Evolutionary conservation across 2,888 invertebrate genomes (phyloP).

Genomic region (Eilema sororculum): DNA sequence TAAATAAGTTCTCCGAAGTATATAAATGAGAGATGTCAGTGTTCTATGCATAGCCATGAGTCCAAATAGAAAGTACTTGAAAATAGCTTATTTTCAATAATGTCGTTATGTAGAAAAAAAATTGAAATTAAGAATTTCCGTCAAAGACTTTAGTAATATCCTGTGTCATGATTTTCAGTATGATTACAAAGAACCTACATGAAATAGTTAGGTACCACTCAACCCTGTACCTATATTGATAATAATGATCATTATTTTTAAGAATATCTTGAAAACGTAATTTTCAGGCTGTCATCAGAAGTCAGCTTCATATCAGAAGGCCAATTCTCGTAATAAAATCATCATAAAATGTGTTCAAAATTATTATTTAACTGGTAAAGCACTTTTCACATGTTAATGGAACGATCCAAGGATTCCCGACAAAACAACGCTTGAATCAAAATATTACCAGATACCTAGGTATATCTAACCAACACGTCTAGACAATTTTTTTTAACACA

Average conservation of each 20-base stretch:
- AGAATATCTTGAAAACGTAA: not conserved
- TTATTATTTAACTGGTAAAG: no score
- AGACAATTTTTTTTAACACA: no score
- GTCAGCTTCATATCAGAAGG: no score
- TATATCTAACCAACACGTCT: no score
- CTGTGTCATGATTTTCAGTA: conserved; percentile 4
- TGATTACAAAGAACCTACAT: not conserved
- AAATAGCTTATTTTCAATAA: not conserved
- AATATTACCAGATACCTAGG: no score
- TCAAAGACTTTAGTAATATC: not conserved
- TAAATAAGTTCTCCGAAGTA: not conserved
- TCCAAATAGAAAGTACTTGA: not conserved
- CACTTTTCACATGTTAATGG: no score
- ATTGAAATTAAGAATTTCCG: not conserved
- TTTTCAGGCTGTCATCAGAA: no score
- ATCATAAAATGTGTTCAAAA: no score
- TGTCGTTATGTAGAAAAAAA: not conserved
- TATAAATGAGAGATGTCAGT: not conserved
- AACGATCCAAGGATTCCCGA: no score
- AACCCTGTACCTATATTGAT: not conserved
- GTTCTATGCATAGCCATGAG: not conserved
- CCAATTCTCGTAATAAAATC: no score
- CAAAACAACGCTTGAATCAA: no score
- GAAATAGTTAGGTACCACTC: not conserved
- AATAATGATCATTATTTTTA: not conserved